Evolutionary conservation across 2,113 vertebrate species (phyloP).

Genomic region (Tympanuchus pallidicinctus): DNA sequence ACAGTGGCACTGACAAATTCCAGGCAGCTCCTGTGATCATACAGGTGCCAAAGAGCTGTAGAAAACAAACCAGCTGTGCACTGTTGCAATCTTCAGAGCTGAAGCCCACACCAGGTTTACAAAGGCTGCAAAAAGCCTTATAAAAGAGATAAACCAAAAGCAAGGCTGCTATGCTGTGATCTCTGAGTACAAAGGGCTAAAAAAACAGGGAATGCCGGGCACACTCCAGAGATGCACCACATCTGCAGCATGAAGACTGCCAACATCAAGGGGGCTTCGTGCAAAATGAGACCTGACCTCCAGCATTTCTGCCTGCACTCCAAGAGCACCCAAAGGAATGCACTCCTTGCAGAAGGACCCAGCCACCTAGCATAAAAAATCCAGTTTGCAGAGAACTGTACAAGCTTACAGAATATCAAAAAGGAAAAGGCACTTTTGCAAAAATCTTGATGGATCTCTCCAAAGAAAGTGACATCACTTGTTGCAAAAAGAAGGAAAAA

Average conservation of each 20-base stretch:
- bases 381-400: neutral
- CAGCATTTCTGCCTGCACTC: neutral
- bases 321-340: neutral
- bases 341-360: rapidly evolving
- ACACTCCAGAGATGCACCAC: rapidly evolving
- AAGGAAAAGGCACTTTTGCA: neutral
- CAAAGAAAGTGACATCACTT: rapidly evolving
- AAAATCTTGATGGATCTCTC: neutral
- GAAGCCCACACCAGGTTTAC: neutral
- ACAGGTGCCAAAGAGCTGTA: neutral
- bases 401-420: neutral
- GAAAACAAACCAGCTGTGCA: neutral
- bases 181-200: neutral
- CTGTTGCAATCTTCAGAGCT: neutral
- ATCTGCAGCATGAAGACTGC: rapidly evolving
- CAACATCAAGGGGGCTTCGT: neutral
- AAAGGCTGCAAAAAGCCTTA: neutral
- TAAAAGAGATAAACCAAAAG: neutral
- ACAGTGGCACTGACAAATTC: neutral
- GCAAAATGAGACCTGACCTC: neutral
- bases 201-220: neutral
- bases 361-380: neutral
- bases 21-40: neutral
- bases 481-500: neutral
- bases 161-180: neutral